These are phyloP conservation scores for Trachythela sp. DNA, from an alignment of 64 coral and sea anemone genomes.

Conservation along the genomic window DNA sequence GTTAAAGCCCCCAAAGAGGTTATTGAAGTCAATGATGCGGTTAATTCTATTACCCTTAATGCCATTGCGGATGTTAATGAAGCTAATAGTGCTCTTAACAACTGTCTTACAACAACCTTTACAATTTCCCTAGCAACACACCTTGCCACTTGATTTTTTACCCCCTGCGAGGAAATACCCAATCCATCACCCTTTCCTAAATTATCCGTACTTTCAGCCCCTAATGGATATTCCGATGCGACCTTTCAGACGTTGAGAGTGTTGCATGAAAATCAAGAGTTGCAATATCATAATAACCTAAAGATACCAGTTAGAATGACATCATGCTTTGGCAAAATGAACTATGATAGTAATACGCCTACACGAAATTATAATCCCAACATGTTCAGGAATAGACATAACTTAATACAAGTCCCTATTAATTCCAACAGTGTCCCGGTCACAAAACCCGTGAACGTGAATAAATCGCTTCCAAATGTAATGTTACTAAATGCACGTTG, in stretches of 20 bases:
- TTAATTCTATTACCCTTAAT: not conserved
- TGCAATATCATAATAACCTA: no score
- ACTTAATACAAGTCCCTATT: slow-evolving; percentile 7
- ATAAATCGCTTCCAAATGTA: slow-evolving; percentile 31
- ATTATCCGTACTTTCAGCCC: not conserved
- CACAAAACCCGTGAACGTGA: not conserved
- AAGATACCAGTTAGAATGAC: no score
- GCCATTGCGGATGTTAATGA: not conserved
- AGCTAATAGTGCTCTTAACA: not conserved
- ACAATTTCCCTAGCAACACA: not conserved
- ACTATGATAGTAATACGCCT: not conserved
- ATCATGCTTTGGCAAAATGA: no score
- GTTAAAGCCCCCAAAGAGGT: not conserved
- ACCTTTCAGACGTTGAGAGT: not conserved
- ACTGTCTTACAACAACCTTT: slow-evolving; percentile 21
- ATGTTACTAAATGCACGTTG: slow-evolving; percentile 12
- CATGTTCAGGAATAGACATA: not conserved
- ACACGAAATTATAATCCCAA: not conserved
- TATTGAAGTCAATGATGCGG: not conserved
- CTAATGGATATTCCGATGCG: slow-evolving; percentile 3
- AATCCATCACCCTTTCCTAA: not conserved
- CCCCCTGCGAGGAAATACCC: not conserved
- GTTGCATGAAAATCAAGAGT: no score
- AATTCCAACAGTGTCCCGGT: not conserved
- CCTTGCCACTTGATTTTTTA: slow-evolving; percentile 10